Percentiles rank a stretch among this genome's conserved stretches.
phyloP scores from a whole-genome alignment of 2,888 invertebrate genomes.

The Aphodius granarius region DNA sequence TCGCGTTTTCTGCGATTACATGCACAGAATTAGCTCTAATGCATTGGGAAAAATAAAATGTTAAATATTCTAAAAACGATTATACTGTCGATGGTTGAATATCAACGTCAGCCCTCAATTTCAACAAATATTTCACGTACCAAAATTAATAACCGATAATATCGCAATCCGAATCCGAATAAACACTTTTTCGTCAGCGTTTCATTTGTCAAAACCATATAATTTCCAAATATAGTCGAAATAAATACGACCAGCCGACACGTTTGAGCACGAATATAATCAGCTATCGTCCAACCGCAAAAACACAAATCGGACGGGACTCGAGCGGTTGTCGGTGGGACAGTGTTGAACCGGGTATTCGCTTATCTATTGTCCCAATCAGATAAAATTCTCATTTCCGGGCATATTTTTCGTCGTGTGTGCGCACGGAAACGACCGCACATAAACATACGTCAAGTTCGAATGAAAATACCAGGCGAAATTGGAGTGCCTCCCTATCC shows the following conservation, averaged over 20 bases:
- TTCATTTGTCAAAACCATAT: neutral
- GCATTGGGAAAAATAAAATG: too few relatives aligned
- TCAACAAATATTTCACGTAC: neutral
- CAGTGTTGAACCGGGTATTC: neutral
- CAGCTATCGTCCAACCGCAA: neutral
- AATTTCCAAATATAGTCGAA: neutral
- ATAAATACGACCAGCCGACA: neutral
- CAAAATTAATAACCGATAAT: neutral
- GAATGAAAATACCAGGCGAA: conserved; percentile 7
- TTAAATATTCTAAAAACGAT: too few relatives aligned
- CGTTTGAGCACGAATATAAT: neutral
- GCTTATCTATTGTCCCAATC: neutral
- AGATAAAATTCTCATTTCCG: neutral
- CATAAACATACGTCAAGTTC: conserved; percentile 11
- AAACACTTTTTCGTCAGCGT: neutral
- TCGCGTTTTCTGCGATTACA: too few relatives aligned
- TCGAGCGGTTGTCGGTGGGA: too few relatives aligned
- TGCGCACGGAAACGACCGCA: neutral
- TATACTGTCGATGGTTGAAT: too few relatives aligned
- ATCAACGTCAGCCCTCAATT: neutral
- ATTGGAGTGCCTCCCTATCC: neutral
- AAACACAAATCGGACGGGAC: neutral
- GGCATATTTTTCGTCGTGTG: neutral
- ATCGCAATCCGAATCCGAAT: neutral
- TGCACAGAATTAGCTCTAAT: too few relatives aligned